Evolutionary conservation across 53 echinoderm and acorn worm genomes (phyloP).

Genomic region (Echinometra lucunter): DNA sequence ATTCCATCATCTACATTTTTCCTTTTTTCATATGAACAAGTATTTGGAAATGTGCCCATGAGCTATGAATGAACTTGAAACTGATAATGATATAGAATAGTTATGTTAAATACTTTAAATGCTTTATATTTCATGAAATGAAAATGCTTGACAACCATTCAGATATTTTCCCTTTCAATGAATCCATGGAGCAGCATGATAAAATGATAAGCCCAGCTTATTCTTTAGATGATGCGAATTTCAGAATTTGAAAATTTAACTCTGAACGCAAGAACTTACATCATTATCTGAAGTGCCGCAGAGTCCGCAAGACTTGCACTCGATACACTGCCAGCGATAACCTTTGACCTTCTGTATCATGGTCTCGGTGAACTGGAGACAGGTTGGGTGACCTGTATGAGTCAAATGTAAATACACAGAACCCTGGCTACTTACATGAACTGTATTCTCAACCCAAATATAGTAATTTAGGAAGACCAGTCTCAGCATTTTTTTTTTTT

Average conservation of each 20-base stretch:
- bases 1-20: neutral
- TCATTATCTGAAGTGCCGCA: slow-evolving; percentile 99
- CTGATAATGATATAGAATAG: neutral
- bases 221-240: neutral
- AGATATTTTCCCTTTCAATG: neutral
- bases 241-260: neutral
- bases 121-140: neutral
- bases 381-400: slow-evolving; percentile 93
- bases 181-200: neutral
- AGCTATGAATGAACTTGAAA: neutral
- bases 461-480: neutral
- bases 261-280: slow-evolving; percentile 76
- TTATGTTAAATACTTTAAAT: neutral
- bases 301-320: slow-evolving; percentile 99
- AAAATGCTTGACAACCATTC: neutral
- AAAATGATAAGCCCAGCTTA: neutral
- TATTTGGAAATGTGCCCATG: neutral
- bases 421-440: neutral
- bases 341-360: slow-evolving; percentile 98
- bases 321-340: slow-evolving; percentile 99
- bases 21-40: neutral
- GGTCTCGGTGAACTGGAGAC: slow-evolving; percentile 96
- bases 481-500: too few relatives aligned
- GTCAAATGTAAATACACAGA: slow-evolving; percentile 45
- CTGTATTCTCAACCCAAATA: neutral